Evolutionary conservation across 2,797 vertebrate genomes (phyloP).

Genomic region (Hemitrygon akajei): DNA sequence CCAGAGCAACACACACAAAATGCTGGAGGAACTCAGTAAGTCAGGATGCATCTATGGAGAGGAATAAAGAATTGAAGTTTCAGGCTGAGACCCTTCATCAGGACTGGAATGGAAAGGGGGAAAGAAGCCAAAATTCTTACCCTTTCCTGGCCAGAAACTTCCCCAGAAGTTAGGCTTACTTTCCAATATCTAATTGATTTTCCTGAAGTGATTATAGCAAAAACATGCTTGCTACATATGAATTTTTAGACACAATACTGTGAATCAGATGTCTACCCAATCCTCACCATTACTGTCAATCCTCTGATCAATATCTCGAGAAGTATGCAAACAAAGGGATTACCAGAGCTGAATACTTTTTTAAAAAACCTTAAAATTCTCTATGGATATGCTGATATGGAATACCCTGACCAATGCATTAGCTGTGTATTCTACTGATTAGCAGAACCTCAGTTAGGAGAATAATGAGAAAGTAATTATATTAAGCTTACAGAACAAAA

Average conservation of each 20-base stretch:
- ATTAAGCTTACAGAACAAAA: not conserved
- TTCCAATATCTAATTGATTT: not conserved
- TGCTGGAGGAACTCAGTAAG: no score
- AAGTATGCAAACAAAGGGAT: not conserved
- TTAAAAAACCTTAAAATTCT: not conserved
- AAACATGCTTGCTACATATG: not conserved
- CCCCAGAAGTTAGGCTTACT: no score
- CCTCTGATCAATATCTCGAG: not conserved
- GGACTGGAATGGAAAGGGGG: no score
- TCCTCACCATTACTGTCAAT: not conserved
- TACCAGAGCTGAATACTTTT: not conserved
- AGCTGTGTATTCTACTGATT: not conserved
- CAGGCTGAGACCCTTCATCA: no score
- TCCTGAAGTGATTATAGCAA: not conserved
- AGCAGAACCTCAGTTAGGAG: no score
- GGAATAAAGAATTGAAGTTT: no score
- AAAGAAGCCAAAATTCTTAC: no score
- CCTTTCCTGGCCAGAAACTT: no score
- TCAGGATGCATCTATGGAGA: no score
- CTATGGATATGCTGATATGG: not conserved
- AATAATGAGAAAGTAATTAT: not conserved
- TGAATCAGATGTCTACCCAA: not conserved
- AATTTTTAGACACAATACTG: not conserved
- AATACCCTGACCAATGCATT: not conserved
- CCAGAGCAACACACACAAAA: no score